phyloP scores from a whole-genome alignment of 37 sponge, comb jelly and placozoan species.

The Tethya wilhelma region DNA sequence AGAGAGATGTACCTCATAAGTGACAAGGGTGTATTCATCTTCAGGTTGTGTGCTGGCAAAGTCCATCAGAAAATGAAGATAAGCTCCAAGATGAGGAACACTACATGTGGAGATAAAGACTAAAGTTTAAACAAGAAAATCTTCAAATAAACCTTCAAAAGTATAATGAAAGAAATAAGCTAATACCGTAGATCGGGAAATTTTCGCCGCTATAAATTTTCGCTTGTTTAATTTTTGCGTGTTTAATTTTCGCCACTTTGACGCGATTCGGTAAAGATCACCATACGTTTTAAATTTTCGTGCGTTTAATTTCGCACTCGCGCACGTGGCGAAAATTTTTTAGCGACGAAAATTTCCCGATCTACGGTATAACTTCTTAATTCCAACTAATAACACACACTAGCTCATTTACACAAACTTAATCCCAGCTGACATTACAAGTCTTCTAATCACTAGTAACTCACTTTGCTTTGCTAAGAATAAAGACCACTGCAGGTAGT shows the following conservation, averaged over 20 bases:
- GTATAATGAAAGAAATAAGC: background rate
- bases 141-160: background rate
- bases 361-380: background rate
- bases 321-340: too few relatives aligned
- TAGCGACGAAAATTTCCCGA: too few relatives aligned
- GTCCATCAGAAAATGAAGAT: conserved; percentile 71
- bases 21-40: conserved; percentile 67
- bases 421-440: background rate
- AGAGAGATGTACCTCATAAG: conserved; percentile 78
- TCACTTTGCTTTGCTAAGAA: conserved; percentile 64
- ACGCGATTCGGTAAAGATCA: too few relatives aligned
- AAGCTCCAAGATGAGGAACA: conserved; percentile 71
- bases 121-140: background rate
- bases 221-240: too few relatives aligned
- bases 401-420: background rate
- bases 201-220: too few relatives aligned
- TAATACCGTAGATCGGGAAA: too few relatives aligned
- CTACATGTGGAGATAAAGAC: background rate
- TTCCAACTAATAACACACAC: background rate
- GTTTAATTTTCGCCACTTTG: too few relatives aligned
- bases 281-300: too few relatives aligned
- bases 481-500: conserved; percentile 61
- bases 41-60: conserved; percentile 63
- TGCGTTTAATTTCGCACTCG: too few relatives aligned
- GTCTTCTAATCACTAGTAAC: conserved; percentile 9